Conservation (phyloP, 1,140 invertebrate genomes). For the Anoplolepis gracilipes region DNA sequence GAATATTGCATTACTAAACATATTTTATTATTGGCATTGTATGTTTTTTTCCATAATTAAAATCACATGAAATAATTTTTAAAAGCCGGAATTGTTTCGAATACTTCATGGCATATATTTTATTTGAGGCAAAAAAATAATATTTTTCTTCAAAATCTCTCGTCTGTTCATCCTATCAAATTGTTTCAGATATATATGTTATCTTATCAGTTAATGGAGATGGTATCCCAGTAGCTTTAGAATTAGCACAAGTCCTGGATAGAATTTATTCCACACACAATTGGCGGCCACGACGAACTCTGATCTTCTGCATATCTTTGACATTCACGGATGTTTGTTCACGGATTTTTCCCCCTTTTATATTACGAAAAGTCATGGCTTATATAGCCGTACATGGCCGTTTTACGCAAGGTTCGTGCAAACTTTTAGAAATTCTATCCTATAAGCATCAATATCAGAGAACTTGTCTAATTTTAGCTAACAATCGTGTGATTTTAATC, state of each 20-base stretch:
- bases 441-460: background rate
- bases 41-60: no score
- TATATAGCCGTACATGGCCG: constrained; percentile 78
- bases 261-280: constrained; percentile 69
- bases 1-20: background rate
- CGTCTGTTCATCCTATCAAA: background rate
- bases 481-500: constrained; percentile 74
- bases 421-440: constrained; percentile 2
- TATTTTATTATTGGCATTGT: no score
- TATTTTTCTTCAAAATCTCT: background rate
- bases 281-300: constrained; percentile 80
- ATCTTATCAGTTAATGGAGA: constrained; percentile 78
- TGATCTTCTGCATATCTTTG: constrained; percentile 81
- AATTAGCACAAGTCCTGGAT: constrained; percentile 78
- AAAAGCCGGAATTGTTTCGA: no score
- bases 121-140: background rate
- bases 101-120: no score
- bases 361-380: constrained; percentile 77
- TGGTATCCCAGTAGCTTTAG: constrained; percentile 74
- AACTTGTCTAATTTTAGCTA: constrained; percentile 68
- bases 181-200: constrained; percentile 80
- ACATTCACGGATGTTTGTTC: constrained; percentile 76
- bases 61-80: no score
- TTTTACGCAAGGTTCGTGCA: constrained; percentile 75
- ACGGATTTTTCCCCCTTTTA: constrained; percentile 71